A percentile compares a stretch with the other conserved stretches of the same genome.
These are phyloP conservation scores for Apodemus agrarius DNA, from an alignment of 2,797 vertebrate genomes.

Conservation along the genomic window DNA sequence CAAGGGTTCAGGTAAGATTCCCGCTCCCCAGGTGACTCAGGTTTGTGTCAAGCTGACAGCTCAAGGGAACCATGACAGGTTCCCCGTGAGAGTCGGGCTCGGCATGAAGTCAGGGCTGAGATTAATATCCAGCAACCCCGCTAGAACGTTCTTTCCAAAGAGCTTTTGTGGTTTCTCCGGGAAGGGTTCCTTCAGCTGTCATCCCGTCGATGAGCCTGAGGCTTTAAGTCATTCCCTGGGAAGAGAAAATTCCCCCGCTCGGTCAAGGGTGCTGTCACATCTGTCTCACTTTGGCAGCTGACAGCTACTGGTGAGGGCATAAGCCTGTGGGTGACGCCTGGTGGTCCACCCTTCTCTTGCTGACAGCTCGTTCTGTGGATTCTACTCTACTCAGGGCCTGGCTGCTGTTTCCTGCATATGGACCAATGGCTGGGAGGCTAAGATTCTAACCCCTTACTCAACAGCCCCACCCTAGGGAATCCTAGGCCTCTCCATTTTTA, in stretches of 20 bases:
- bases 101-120: too few species aligned
- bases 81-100: not conserved
- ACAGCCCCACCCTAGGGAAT: not conserved
- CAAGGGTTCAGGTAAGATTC: not conserved
- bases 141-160: not conserved
- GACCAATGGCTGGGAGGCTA: not conserved
- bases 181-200: slow-evolving; percentile 1
- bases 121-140: not conserved
- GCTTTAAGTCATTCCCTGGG: not conserved
- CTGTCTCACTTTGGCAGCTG: not conserved
- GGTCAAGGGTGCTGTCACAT: not conserved
- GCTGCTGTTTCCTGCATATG: not conserved
- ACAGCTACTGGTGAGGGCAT: fast-evolving
- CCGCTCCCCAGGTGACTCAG: not conserved
- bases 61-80: not conserved
- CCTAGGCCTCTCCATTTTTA: too few species aligned
- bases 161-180: not conserved
- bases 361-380: not conserved
- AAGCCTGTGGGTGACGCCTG: not conserved
- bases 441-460: not conserved
- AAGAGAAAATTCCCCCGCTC: not conserved
- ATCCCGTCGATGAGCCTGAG: not conserved
- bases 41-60: not conserved
- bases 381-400: not conserved
- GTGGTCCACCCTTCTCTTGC: not conserved